Percentiles rank a stretch among this genome's conserved stretches.
phyloP scores from a whole-genome alignment of 2,888 invertebrate species.

The Aporophyla nigra region DNA sequence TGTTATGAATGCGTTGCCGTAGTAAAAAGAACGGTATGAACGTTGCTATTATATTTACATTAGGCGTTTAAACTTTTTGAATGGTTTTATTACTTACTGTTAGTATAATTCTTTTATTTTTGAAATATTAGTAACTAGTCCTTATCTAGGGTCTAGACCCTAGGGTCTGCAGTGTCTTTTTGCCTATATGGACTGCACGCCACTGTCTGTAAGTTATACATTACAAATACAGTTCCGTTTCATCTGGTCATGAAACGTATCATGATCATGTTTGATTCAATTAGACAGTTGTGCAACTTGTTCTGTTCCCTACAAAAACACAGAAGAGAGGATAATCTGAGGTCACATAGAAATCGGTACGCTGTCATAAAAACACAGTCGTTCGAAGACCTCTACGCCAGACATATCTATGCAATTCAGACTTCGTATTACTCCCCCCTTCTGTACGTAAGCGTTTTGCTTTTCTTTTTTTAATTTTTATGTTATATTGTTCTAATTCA shows the following conservation, averaged over 20 bases:
- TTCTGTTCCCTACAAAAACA: conserved; percentile 1
- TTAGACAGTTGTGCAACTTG: conserved; percentile 20
- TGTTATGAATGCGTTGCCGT: no score
- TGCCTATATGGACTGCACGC: no score
- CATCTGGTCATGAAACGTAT: conserved; percentile 6
- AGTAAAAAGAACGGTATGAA: no score
- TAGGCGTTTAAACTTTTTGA: no score
- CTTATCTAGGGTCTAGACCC: no score
- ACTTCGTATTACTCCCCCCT: conserved; percentile 44
- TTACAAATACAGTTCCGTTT: conserved; percentile 11
- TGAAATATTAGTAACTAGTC: no score
- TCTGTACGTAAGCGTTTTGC: conserved; percentile 18
- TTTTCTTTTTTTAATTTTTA: background rate
- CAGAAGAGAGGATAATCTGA: conserved; percentile 50
- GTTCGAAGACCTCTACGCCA: conserved; percentile 58
- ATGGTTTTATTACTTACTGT: no score
- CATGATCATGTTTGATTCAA: background rate
- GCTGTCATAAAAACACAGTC: conserved; percentile 51
- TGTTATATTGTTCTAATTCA: conserved; percentile 70
- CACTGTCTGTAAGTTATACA: no score
- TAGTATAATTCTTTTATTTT: no score
- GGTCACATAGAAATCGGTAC: conserved; percentile 51
- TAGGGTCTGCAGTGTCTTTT: no score
- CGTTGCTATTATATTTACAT: no score
- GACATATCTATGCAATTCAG: conserved; percentile 33